These are phyloP conservation scores for Drosophila pectinifera DNA, from an alignment of 1,140 invertebrate species.

Conservation along the genomic window DNA sequence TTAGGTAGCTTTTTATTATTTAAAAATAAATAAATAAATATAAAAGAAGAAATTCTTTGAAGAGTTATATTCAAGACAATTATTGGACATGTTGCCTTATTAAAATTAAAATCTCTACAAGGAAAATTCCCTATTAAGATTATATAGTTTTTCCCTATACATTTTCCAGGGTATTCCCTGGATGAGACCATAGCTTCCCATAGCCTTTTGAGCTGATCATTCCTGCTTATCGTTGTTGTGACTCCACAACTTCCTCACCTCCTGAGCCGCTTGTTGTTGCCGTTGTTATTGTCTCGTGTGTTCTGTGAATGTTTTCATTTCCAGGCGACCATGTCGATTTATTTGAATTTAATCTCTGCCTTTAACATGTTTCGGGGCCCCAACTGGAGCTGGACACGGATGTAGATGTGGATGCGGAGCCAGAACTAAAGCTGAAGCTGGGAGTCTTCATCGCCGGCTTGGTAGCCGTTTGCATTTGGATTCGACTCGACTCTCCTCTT, in stretches of 20 bases:
- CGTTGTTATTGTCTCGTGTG: conserved; percentile 65
- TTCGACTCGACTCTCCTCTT: conserved; percentile 17
- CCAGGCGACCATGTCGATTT: conserved; percentile 81
- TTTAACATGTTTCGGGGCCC: conserved; percentile 63
- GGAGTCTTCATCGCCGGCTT: conserved; percentile 24
- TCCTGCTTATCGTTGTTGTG: conserved; percentile 53
- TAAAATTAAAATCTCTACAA: too few relatives aligned
- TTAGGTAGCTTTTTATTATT: too few relatives aligned
- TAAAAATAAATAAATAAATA: too few relatives aligned
- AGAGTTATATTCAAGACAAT: too few relatives aligned
- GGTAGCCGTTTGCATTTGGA: conserved; percentile 47
- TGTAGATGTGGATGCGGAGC: conserved; percentile 18
- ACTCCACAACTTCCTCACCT: conserved; percentile 37
- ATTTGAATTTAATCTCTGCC: conserved; percentile 83
- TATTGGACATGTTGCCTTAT: too few relatives aligned
- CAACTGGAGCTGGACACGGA: conserved; percentile 43
- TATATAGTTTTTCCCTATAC: too few relatives aligned
- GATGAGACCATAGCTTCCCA: background rate
- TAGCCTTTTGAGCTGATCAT: conserved; percentile 33
- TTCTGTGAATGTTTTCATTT: conserved; percentile 81
- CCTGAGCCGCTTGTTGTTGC: conserved; percentile 14
- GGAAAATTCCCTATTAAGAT: too few relatives aligned
- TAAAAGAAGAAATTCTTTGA: too few relatives aligned
- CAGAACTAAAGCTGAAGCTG: conserved; percentile 21
- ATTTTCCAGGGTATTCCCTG: background rate